These are phyloP conservation scores for Cephus sareptanus DNA, from an alignment of 2,888 invertebrate genomes.

Conservation along the genomic window DNA sequence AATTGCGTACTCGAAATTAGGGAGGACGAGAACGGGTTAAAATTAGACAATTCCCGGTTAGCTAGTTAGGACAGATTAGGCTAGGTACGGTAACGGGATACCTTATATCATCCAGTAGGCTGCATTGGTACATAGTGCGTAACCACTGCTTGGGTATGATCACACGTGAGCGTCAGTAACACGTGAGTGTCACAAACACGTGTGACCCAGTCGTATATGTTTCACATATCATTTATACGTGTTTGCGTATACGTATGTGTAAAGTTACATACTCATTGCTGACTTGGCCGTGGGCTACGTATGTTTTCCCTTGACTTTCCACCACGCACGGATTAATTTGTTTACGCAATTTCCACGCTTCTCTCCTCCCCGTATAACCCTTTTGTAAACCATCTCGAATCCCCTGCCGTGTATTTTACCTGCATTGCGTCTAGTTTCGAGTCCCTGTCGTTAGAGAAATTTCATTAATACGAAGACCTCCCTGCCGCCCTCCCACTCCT, in stretches of 20 bases:
- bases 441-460: conserved; percentile 18
- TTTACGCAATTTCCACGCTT: conserved; percentile 40
- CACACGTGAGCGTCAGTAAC: neutral
- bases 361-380: conserved; percentile 7
- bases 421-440: neutral
- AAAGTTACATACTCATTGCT: neutral
- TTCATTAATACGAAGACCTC: conserved; percentile 26
- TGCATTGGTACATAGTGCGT: neutral
- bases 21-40: neutral
- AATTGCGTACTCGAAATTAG: neutral
- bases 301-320: conserved; percentile 28
- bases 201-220: neutral
- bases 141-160: neutral
- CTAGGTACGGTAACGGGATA: neutral
- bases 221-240: neutral
- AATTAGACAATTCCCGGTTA: neutral
- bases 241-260: neutral
- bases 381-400: neutral
- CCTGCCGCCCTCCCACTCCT: neutral
- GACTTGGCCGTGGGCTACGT: neutral
- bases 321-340: conserved; percentile 39
- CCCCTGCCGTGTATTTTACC: neutral
- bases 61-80: conserved; percentile 3
- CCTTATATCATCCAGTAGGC: neutral
- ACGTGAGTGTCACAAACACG: neutral